Evolutionary conservation across 2,113 vertebrate species (phyloP).

Genomic region (Psilopogon haemacephalus): DNA sequence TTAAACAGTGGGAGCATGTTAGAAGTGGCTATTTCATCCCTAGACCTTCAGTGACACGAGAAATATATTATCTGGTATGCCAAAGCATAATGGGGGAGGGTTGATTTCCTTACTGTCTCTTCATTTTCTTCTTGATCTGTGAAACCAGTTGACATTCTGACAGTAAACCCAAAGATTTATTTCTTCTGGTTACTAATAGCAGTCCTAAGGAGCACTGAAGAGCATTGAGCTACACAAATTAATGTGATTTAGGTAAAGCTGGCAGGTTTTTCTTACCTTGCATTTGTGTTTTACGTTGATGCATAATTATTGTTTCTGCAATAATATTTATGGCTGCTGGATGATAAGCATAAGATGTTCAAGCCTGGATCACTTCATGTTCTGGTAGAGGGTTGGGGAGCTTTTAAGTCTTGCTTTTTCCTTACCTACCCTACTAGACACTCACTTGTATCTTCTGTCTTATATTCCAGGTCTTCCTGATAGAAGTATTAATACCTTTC

Average conservation of each 20-base stretch:
- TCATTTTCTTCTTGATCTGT: background rate
- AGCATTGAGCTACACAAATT: background rate
- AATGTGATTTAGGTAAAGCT: background rate
- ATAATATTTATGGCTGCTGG: background rate
- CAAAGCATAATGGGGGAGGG: slow-evolving; percentile 17
- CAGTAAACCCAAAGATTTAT: slow-evolving; percentile 28
- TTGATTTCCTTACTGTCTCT: slow-evolving; percentile 5
- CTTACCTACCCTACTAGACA: background rate
- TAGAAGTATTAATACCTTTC: background rate
- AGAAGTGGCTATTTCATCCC: slow-evolving; percentile 42
- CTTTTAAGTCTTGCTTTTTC: background rate
- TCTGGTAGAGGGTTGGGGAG: background rate
- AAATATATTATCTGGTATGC: slow-evolving; percentile 18
- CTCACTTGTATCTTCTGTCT: background rate
- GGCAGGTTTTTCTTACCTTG: background rate
- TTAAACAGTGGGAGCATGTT: background rate
- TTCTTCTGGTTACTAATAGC: background rate
- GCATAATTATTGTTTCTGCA: background rate
- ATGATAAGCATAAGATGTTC: background rate
- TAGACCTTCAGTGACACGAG: background rate
- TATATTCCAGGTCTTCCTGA: background rate
- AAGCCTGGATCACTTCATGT: background rate
- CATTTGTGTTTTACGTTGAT: background rate
- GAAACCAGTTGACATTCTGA: background rate
- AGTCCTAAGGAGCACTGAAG: background rate